Conservation (phyloP, 2,113 vertebrate genomes). For the Turdus rufiventris region DNA sequence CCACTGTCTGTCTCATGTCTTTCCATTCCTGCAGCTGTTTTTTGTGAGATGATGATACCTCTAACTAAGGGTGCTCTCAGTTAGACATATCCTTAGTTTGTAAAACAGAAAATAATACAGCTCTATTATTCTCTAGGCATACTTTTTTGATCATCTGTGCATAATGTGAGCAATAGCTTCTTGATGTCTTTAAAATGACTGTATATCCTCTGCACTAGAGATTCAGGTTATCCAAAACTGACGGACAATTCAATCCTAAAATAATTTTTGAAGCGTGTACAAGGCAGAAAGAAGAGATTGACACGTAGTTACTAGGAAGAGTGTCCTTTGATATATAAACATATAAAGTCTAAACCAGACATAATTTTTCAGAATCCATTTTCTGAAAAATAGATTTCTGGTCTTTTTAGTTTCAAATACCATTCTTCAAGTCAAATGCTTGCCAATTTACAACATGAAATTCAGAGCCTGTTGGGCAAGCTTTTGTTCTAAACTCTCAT, state of each 20-base stretch:
- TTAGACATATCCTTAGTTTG: neutral
- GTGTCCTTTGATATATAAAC: slow-evolving; percentile 15
- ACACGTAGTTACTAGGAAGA: neutral
- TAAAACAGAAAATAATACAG: neutral
- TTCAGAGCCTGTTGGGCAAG: neutral
- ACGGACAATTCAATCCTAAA: neutral
- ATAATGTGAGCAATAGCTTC: neutral
- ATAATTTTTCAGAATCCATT: slow-evolving; percentile 1
- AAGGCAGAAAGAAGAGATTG: slow-evolving; percentile 12
- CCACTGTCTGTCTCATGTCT: neutral
- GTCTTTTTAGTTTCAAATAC: neutral
- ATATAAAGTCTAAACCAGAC: neutral
- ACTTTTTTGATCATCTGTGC: neutral
- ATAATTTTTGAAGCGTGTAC: neutral
- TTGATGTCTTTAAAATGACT: neutral
- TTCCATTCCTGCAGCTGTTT: neutral
- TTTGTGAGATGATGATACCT: neutral
- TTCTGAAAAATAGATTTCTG: neutral
- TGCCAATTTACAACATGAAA: neutral
- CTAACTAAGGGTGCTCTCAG: neutral
- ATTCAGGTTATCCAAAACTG: neutral
- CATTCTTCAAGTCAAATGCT: neutral
- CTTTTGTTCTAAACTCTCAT: neutral
- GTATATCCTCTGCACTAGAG: neutral
- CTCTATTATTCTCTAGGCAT: neutral